Evolutionary conservation across 2,113 vertebrate genomes (phyloP).

Genomic region (Nettapus auritus): DNA sequence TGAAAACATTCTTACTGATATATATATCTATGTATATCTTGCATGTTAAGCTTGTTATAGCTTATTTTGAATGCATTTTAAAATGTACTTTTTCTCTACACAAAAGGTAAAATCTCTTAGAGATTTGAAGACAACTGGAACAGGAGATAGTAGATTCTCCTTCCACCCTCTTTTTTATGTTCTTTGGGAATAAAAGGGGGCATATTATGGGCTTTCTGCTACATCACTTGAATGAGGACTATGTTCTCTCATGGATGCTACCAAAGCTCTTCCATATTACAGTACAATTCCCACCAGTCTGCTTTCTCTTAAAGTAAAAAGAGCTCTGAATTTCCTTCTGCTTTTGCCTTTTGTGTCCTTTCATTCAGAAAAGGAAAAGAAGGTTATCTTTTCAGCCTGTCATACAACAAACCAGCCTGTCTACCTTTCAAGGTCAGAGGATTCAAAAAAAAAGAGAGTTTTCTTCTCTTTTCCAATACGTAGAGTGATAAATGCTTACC

Average conservation of each 20-base stretch:
- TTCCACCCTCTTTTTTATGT: background rate
- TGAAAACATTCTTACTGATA: background rate
- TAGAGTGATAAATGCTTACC: background rate
- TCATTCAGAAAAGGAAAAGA: background rate
- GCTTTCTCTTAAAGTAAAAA: background rate
- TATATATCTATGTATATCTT: too few species aligned
- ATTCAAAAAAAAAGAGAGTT: background rate
- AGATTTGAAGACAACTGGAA: accelerated
- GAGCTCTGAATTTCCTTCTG: background rate
- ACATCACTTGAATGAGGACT: background rate
- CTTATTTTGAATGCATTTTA: background rate
- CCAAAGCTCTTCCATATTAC: accelerated
- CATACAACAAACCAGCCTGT: background rate
- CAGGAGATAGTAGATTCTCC: background rate
- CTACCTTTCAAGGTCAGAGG: conserved; percentile 13
- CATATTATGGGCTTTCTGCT: background rate
- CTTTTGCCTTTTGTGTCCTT: background rate
- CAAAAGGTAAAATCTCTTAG: background rate
- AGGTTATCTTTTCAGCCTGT: background rate
- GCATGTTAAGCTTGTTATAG: background rate
- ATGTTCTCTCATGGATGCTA: background rate
- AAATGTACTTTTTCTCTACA: background rate
- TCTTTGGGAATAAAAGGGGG: background rate
- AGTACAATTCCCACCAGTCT: background rate
- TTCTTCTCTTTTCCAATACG: background rate